Evolutionary conservation across 92 coral and sea anemone genomes (phyloP), one percentile per base, ranked within the genome.

Genomic region (Chrysogorgia sp.): DNA sequence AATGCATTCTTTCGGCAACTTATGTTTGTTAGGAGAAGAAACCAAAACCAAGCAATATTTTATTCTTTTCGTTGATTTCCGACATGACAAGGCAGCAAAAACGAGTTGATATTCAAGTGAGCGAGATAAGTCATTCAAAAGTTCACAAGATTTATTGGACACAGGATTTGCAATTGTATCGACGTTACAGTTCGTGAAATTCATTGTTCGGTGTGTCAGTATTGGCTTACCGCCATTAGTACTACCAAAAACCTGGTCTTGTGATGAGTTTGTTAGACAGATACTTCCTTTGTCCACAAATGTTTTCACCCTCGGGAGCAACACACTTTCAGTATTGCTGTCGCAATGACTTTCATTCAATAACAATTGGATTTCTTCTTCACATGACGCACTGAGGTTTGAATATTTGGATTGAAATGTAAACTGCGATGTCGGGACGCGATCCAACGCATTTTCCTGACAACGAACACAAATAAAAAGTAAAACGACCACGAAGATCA

Each of bases 231-330:
- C n/a, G n/a, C n/a, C n/a, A 47, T n/a, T 12, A 7, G 53, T 2
- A 7, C 15, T 30, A 25, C 32, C n/a, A 17, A 69, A 45, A 22
- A n/a, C n/a, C n/a, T 3, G 10, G 35, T 47, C 55, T 19, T 69
- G 76, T 45, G 1, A 26, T 14, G 26, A 26, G 1, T 30, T 28
- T 2, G 76, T 69, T 12, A 69, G 55, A 69, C 76, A 69, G 30
- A 49, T 49, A 1, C 50, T 24, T 22, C 48, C 8, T 3, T 69
- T 24, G 28, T 2, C 21, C 15, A 47, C 5, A 43, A 28, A 55
- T 26, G 43, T 25, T 49, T 69, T 30, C 28, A 69, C 41, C 34
- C 13, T 14, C 30, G 60, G 59, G 55, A 45, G 13, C 24, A 12
- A 22, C 1, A 69, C 1, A 12, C 28, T 7, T 47, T 6, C 17